Evolutionary conservation across 1,140 invertebrate genomes (phyloP).

Genomic region (Riptortus pedestris): DNA sequence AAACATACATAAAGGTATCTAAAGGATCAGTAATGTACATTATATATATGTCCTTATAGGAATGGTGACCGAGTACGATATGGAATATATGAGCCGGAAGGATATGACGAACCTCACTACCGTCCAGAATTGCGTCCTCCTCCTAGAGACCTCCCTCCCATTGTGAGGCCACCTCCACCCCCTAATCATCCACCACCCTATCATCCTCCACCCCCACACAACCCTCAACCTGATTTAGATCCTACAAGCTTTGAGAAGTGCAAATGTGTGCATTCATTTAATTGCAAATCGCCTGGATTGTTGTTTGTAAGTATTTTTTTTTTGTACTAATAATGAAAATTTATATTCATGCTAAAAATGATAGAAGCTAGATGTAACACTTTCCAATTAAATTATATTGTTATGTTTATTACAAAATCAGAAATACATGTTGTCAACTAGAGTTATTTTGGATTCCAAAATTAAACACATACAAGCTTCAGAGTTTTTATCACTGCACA

Average conservation of each 20-base stretch:
- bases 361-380: not conserved
- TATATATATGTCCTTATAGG: too few relatives aligned
- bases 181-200: not conserved
- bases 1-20: too few relatives aligned
- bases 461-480: not conserved
- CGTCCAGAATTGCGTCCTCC: not conserved
- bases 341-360: not conserved
- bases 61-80: not conserved
- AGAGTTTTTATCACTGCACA: not conserved
- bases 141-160: not conserved
- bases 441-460: too few relatives aligned
- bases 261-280: slow-evolving; percentile 45
- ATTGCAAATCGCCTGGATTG: slow-evolving; percentile 44
- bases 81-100: slow-evolving; percentile 1
- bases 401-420: too few relatives aligned
- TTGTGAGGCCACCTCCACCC: not conserved
- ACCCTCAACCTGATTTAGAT: slow-evolving; percentile 35
- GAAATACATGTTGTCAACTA: too few relatives aligned
- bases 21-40: too few relatives aligned
- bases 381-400: too few relatives aligned
- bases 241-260: slow-evolving; percentile 40
- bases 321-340: not conserved
- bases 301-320: slow-evolving; percentile 41
- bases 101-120: not conserved
- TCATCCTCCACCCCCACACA: slow-evolving; percentile 35